These are phyloP conservation scores for Turnix velox DNA, from an alignment of 2,113 vertebrate genomes.

Conservation along the genomic window DNA sequence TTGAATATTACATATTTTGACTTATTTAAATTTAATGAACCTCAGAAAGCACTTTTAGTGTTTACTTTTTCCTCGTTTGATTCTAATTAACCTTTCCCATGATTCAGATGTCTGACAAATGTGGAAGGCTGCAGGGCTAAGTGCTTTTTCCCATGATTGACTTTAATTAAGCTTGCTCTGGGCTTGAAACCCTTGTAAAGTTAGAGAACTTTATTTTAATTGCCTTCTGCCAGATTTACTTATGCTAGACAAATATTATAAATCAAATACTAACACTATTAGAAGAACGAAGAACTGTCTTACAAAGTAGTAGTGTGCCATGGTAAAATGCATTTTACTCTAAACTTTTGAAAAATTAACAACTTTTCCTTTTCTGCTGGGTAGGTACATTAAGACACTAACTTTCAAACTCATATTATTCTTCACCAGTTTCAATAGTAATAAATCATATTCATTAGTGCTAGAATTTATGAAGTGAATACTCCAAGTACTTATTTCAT, in stretches of 20 bases:
- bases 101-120: conserved; percentile 69
- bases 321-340: background rate
- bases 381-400: background rate
- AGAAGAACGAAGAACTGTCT: background rate
- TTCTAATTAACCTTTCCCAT: conserved; percentile 69
- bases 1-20: conserved; percentile 51
- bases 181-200: conserved; percentile 51
- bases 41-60: conserved; percentile 41
- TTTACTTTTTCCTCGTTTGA: conserved; percentile 65
- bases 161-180: conserved; percentile 70
- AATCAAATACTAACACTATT: conserved; percentile 26
- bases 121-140: conserved; percentile 52
- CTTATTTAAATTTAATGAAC: conserved; percentile 60
- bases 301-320: background rate
- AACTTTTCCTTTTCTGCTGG: background rate
- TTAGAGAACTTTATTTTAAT: conserved; percentile 66
- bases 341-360: background rate
- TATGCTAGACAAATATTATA: conserved; percentile 58
- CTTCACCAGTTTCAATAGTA: background rate
- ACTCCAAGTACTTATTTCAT: background rate
- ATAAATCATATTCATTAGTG: background rate
- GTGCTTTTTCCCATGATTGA: conserved; percentile 60
- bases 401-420: background rate
- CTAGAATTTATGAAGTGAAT: background rate
- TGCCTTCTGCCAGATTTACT: conserved; percentile 63